Evolutionary conservation across 2,797 vertebrate species (phyloP), one percentile per base, ranked within the genome.

Genomic region (Leptoclinus maculatus): DNA sequence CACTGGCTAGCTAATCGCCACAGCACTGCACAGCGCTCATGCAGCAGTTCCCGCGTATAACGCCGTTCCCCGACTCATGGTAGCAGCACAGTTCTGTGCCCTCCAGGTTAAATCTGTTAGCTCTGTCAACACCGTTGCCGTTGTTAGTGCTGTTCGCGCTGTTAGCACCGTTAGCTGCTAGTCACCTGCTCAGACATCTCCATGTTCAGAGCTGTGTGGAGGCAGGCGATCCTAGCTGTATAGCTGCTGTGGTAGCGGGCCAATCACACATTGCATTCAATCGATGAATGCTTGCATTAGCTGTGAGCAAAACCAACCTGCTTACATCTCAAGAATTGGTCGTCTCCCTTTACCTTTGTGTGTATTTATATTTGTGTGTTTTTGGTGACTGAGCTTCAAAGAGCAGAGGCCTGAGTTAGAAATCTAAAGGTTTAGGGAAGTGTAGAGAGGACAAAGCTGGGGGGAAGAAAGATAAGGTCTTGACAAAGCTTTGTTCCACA

Each of bases 401-500:
- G 59, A 78, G 69, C 53, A 62, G 66, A 66, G 54, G 60, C 71
- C 53, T 56, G 73, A 81, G 54, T n/a, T 65, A 49, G 58, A 72
- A 72, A 76, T 69, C 63, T 63, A 68, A 87, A 79, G 57, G 69
- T 75, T 65, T 70, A 49, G 62, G 66, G 60, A 78, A 76, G 56
- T 83, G 71, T 54, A 63, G 25, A 66, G 76, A 76, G 74, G 79
- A 76, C 76, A 77, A 76, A 72, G 83, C 71, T 60, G 69, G 64
- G 76, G 54, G 80, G 74, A 56, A 68, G 51, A 69, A 74, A 78
- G 87, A 85, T 87, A 76, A 76, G 78, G 81, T 83, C 73, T 85
- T 54, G 77, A 82, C 81, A 83, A 85, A 79, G 81, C 86, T 87
- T 87, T 91, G 81, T 84, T 87, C 79, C 43, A 23, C 63, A 63